phyloP scores from a whole-genome alignment of 2,888 invertebrate genomes.

The Chouioia cunea region DNA sequence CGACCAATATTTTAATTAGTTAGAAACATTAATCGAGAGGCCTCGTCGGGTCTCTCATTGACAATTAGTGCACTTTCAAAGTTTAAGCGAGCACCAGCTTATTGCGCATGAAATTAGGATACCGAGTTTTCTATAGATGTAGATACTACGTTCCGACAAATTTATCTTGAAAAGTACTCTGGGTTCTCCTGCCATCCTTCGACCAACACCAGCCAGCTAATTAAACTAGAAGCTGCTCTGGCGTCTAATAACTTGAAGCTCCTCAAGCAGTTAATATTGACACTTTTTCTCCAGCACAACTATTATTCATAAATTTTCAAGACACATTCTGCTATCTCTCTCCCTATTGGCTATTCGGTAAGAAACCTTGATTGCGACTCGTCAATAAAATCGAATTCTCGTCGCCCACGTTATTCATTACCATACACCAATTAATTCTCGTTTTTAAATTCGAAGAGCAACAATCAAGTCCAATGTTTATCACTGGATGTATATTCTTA shows the following conservation, averaged over 20 bases:
- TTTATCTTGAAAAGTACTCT: conserved; percentile 40
- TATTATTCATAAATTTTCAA: conserved; percentile 23
- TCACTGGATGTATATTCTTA: too few species aligned
- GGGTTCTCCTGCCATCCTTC: neutral
- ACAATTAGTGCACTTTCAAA: conserved; percentile 24
- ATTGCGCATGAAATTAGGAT: conserved; percentile 33
- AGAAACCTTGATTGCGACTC: too few species aligned
- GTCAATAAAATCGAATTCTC: too few species aligned
- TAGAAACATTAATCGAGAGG: too few species aligned
- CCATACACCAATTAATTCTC: too few species aligned
- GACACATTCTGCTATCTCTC: neutral
- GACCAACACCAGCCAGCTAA: conserved; percentile 16
- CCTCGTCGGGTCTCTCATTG: too few species aligned
- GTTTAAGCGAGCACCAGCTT: conserved; percentile 18
- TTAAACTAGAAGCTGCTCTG: conserved; percentile 38
- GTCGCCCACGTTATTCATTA: too few species aligned
- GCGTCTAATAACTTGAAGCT: conserved; percentile 27
- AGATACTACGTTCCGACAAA: conserved; percentile 12
- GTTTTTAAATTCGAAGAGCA: too few species aligned
- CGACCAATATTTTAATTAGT: too few species aligned
- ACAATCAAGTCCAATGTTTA: too few species aligned
- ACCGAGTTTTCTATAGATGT: conserved; percentile 31
- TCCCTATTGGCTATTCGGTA: too few species aligned
- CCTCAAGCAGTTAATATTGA: conserved; percentile 33
- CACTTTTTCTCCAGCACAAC: conserved; percentile 11